Base-by-base conservation (phyloP, 2,888 invertebrate genomes). In the Villa cingulata region DNA sequence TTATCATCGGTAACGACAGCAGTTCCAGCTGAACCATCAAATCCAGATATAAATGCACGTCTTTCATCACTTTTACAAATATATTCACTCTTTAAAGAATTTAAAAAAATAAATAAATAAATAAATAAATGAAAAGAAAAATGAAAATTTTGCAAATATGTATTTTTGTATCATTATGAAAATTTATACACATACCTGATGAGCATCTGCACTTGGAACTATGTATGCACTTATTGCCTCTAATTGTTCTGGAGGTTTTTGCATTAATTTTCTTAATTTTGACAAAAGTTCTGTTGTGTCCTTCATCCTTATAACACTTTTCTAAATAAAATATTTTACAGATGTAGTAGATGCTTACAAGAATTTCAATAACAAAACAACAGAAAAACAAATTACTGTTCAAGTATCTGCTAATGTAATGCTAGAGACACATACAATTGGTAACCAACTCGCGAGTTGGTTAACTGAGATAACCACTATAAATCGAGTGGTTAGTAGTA, bases 21-120 rank as follows among this genome's bases (percentile, higher is more conserved):
- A 0, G 89, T 89, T 4, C 94, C 47, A 27, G 52, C 52, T 0
- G 90, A 90, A 0, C 95, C 97, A 12, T 82, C 81, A 68, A 98
- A 98, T 0, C 90, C 91, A 1, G 86, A 80, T 5, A 98, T 75
- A 71, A 82, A 96, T 14, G 79, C 78, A 17, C 95, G 73, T 2
- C 92, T 76, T 46, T 85, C 79, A 68, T 97, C 96, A 59, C 82
- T 80, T 1, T 80, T 76, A 0, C 89, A 83, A 57, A 94, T 78
- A 67, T 97, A 98, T 66, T 96, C 96, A 49, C 88, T 89, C 79
- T 86, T 7, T 17, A 3, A 41, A 37, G 7, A 23, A 23, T 23
- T 23, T 16, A 44, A 20, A n/a, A 45, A 17, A 34, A 23, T 23
- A 23, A n/a, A n/a, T n/a, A n/a, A n/a, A n/a, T n/a, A n/a, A 2